These are phyloP conservation scores for Pseudochirops corinnae DNA, from an alignment of 2,797 vertebrate species.

Conservation along the genomic window DNA sequence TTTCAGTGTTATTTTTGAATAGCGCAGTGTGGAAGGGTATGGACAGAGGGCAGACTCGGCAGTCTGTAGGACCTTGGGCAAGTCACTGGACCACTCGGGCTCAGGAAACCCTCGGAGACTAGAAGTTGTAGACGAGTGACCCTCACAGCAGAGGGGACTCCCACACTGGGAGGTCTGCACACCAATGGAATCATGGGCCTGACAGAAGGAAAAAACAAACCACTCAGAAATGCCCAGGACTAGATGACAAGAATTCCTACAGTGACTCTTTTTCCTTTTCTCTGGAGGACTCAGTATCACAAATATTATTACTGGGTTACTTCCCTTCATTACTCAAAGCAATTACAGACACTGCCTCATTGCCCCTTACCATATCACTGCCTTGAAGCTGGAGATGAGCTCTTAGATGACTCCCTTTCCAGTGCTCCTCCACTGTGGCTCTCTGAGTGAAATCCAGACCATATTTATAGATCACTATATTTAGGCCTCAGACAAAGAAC, in stretches of 20 bases:
- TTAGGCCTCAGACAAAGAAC: slow-evolving; percentile 54
- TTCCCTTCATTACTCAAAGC: background rate
- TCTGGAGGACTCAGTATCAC: background rate
- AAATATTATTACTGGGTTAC: background rate
- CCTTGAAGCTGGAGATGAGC: slow-evolving; percentile 37
- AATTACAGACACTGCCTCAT: background rate
- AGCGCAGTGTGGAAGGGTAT: background rate
- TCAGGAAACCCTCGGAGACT: background rate
- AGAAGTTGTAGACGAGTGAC: background rate
- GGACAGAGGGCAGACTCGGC: background rate
- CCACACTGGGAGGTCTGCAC: background rate
- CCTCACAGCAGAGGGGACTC: background rate
- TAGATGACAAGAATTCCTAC: background rate
- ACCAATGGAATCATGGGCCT: background rate
- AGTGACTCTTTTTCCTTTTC: background rate
- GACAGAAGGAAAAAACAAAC: background rate
- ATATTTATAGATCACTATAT: slow-evolving; percentile 63
- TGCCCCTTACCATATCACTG: background rate
- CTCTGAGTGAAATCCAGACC: background rate
- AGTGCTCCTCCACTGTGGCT: background rate
- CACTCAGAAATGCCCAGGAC: background rate
- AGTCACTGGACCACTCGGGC: background rate
- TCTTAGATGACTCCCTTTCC: slow-evolving; percentile 9
- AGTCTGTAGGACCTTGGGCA: background rate
- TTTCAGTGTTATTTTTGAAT: background rate